Conservation (phyloP, 1,140 invertebrate genomes). For the Tigriopus japonicus region DNA sequence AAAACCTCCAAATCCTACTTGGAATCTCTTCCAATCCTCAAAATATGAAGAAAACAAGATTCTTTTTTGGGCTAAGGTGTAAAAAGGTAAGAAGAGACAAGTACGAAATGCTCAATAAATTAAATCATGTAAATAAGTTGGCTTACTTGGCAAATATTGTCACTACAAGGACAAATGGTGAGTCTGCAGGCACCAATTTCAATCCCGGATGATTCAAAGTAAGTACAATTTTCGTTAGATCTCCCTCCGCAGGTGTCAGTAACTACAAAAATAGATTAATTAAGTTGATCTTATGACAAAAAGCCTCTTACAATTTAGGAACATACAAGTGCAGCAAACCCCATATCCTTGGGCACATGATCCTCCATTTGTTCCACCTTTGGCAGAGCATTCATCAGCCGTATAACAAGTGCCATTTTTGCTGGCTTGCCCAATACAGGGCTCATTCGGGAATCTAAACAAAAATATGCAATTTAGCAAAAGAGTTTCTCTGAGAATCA, state of each 20-base stretch:
- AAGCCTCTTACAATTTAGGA: neutral
- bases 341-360: conserved; percentile 22
- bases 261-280: neutral
- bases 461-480: too few relatives aligned
- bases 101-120: too few relatives aligned
- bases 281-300: neutral
- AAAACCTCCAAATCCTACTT: too few relatives aligned
- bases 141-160: neutral
- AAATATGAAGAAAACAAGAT: too few relatives aligned
- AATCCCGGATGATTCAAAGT: conserved; percentile 1
- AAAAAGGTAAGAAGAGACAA: too few relatives aligned
- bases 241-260: neutral
- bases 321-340: conserved; percentile 22
- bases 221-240: conserved; percentile 6
- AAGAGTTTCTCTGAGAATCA: too few relatives aligned
- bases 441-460: conserved; percentile 13
- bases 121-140: neutral
- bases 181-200: neutral
- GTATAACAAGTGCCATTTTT: conserved; percentile 41
- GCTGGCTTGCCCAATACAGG: too few relatives aligned
- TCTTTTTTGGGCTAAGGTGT: too few relatives aligned
- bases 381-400: conserved; percentile 19
- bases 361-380: conserved; percentile 19
- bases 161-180: neutral
- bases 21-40: too few relatives aligned